These are phyloP conservation scores for Zaprionus ornatus DNA, from an alignment of 1,140 invertebrate species.

Conservation along the genomic window DNA sequence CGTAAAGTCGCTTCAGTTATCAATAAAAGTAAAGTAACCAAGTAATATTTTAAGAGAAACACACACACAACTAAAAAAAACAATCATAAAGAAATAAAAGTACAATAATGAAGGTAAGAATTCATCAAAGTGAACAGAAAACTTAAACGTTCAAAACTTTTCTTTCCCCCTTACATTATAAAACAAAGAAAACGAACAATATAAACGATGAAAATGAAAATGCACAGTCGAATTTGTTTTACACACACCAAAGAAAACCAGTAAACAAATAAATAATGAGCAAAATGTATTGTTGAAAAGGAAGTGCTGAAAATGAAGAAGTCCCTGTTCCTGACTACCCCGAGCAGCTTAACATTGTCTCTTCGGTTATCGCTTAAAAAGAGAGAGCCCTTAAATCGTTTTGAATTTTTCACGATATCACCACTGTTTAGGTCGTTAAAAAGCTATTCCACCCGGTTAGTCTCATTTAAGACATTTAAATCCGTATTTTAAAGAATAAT, in stretches of 20 bases:
- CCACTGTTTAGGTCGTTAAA: neutral
- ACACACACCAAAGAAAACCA: neutral
- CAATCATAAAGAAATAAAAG: slow-evolving; percentile 44
- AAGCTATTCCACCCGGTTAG: neutral
- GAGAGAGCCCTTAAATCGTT: neutral
- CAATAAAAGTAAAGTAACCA: slow-evolving; percentile 12
- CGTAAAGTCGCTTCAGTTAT: slow-evolving; percentile 49
- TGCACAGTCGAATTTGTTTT: slow-evolving; percentile 20
- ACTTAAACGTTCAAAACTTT: slow-evolving; percentile 56
- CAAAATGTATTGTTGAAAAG: neutral
- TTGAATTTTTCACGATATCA: neutral
- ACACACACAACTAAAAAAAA: slow-evolving; percentile 32
- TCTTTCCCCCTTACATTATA: slow-evolving; percentile 21
- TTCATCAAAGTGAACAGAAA: slow-evolving; percentile 64
- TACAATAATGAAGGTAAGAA: slow-evolving; percentile 74
- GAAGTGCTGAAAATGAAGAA: neutral
- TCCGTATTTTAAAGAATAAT: too few relatives aligned
- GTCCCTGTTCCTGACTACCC: neutral
- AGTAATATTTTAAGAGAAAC: slow-evolving; percentile 18
- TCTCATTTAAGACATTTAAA: too few relatives aligned
- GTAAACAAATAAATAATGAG: neutral
- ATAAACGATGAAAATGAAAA: slow-evolving; percentile 8
- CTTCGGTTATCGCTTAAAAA: neutral
- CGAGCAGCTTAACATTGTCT: neutral
- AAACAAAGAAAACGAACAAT: slow-evolving; percentile 13